Evolutionary conservation across 2,113 vertebrate genomes (phyloP).

Genomic region (Cavia aperea): DNA sequence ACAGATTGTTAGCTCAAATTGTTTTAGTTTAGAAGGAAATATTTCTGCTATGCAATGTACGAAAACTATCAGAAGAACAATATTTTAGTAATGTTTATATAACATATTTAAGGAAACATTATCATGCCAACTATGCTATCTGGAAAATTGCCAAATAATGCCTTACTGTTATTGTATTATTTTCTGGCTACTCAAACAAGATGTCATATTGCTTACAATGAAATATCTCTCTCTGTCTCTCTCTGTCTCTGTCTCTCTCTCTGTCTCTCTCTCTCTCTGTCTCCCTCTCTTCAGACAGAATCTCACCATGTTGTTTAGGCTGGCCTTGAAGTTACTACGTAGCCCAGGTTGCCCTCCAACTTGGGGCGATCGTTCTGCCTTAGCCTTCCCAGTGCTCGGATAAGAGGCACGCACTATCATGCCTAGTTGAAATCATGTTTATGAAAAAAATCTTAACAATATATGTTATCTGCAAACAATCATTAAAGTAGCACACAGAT

Average conservation of each 20-base stretch:
- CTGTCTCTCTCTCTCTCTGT: not conserved
- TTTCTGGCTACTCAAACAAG: not conserved
- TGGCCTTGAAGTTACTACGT: not conserved
- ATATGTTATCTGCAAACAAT: not conserved
- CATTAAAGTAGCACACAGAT: not conserved
- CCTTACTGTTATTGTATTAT: not conserved
- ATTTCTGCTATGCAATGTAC: not conserved
- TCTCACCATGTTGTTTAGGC: not conserved
- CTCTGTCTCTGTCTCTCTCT: too few relatives aligned
- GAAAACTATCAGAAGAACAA: not conserved
- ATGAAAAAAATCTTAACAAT: not conserved
- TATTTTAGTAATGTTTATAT: not conserved
- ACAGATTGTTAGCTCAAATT: not conserved
- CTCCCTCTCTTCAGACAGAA: not conserved
- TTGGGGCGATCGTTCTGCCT: not conserved
- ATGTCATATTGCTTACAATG: not conserved
- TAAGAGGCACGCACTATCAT: not conserved
- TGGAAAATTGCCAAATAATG: not conserved
- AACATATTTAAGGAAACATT: not conserved
- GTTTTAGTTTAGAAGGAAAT: not conserved
- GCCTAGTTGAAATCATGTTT: not conserved
- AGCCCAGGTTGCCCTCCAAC: not conserved
- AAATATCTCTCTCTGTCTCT: not conserved
- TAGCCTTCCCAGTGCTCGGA: not conserved
- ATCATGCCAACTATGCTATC: not conserved